Evolutionary conservation across 1,140 invertebrate genomes (phyloP), one percentile per base, ranked within the genome.

Genomic region (Pogonus chalceus): DNA sequence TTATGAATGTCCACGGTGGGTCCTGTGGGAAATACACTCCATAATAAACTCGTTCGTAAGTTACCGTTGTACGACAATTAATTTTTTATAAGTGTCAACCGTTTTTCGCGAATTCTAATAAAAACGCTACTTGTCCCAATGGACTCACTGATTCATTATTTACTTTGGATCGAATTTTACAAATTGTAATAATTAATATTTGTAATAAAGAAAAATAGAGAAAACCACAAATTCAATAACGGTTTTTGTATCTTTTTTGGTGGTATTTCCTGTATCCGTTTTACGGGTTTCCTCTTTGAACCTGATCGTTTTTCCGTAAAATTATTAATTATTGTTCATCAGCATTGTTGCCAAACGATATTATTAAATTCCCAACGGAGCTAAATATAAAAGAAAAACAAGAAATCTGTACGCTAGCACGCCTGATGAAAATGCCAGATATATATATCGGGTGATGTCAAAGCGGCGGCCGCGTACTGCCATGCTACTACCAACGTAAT

Each of bases 281-380:
- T n/a, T n/a, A n/a, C n/a, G n/a, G 26, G 26, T 7, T 31, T 31
- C 14, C 26, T 31, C 26, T 31, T 31, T 31, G 26, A 31, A 31
- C 26, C 14, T 4, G 26, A 31, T 31, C 26, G 26, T 31, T 31
- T 31, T 31, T 31, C 26, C 26, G 26, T 31, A 31, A 43, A 43
- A 43, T 43, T 43, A 43, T 43, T 43, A 43, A 43, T 43, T 43
- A 43, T 43, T 43, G 37, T 18, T 18, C 37, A 43, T 43, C 37
- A 18, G 7, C 37, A 43, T 9, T 43, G 37, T 43, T 43, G 18
- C 37, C 37, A 43, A 43, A 12, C 9, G 37, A 16, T 43, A 43
- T 43, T 43, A 43, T 43, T 9, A 43, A 43, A 43, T 43, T 43
- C 37, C 37, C 37, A 10, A 43, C 9, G 37, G 37, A 43, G 18